Conservation (phyloP, 1,140 invertebrate genomes). For the Diabrotica undecimpunctata region DNA sequence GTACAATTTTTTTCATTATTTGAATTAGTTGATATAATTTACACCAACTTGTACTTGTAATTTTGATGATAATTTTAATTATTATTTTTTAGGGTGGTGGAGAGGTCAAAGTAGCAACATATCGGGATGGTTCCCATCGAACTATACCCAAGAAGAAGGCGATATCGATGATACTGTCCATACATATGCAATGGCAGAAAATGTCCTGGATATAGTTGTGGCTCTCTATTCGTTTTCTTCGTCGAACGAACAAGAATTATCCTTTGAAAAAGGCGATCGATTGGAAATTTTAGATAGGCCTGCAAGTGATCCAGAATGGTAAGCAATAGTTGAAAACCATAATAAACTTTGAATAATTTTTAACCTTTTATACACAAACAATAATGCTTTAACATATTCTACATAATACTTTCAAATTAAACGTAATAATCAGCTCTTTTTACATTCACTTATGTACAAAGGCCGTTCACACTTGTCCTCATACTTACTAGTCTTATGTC, state of each 20-base stretch:
- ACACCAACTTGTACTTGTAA: no score
- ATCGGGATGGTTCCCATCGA: slow-evolving; percentile 95
- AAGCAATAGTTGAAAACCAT: slow-evolving; percentile 2
- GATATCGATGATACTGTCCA: slow-evolving; percentile 77
- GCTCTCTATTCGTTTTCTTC: slow-evolving; percentile 92
- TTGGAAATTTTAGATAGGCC: slow-evolving; percentile 94
- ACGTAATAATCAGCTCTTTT: no score
- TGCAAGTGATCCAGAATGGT: slow-evolving; percentile 95
- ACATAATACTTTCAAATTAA: not conserved
- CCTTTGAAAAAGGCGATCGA: slow-evolving; percentile 93
- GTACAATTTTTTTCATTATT: no score
- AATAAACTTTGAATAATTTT: not conserved
- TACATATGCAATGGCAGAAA: slow-evolving; percentile 88
- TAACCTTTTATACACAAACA: not conserved
- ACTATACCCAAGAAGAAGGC: slow-evolving; percentile 90
- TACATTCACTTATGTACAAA: no score
- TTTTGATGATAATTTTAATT: not conserved
- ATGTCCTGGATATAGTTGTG: slow-evolving; percentile 90
- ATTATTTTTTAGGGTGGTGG: slow-evolving; percentile 78
- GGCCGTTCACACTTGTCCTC: no score
- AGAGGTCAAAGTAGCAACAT: slow-evolving; percentile 81
- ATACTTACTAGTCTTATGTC: no score
- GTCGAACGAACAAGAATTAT: slow-evolving; percentile 94
- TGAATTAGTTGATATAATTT: no score
- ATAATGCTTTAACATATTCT: not conserved